A percentile compares a stretch with the other conserved stretches of the same genome.
Evolutionary conservation across 2,888 invertebrate species (phyloP).

Genomic region (Aspidiotus destructor): DNA sequence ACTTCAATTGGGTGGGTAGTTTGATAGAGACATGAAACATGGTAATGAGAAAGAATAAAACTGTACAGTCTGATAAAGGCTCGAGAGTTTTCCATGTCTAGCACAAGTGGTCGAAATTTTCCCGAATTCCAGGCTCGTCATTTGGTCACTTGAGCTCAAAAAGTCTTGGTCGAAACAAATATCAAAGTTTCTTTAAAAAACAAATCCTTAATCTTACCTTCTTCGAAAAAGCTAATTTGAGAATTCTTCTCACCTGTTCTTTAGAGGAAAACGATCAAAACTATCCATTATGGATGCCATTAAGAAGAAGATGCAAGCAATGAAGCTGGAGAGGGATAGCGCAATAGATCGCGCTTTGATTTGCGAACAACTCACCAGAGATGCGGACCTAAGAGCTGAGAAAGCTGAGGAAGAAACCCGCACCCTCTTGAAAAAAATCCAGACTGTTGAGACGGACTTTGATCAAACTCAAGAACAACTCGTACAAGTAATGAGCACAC

Average conservation of each 20-base stretch:
- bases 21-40: too few relatives aligned
- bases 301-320: conserved; percentile 99
- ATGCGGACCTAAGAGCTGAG: conserved; percentile 53
- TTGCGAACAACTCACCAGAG: conserved; percentile 88
- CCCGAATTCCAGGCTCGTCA: too few relatives aligned
- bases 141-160: too few relatives aligned
- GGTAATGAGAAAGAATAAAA: too few relatives aligned
- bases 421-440: conserved; percentile 98
- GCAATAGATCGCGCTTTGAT: conserved; percentile 96
- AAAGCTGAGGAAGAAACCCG: conserved; percentile 96
- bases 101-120: too few relatives aligned
- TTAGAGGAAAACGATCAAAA: conserved; percentile 17
- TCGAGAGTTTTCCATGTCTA: too few relatives aligned
- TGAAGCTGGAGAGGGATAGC: conserved; percentile 99
- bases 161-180: too few relatives aligned
- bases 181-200: too few relatives aligned
- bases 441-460: conserved; percentile 96
- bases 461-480: conserved; percentile 97
- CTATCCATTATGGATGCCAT: conserved; percentile 94
- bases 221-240: too few relatives aligned
- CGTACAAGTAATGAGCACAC: conserved; percentile 87
- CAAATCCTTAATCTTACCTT: too few relatives aligned
- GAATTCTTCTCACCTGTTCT: not conserved
- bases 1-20: too few relatives aligned
- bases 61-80: too few relatives aligned